Base-by-base conservation (phyloP, 2,888 invertebrate species). In the Ophion costatus region DNA sequence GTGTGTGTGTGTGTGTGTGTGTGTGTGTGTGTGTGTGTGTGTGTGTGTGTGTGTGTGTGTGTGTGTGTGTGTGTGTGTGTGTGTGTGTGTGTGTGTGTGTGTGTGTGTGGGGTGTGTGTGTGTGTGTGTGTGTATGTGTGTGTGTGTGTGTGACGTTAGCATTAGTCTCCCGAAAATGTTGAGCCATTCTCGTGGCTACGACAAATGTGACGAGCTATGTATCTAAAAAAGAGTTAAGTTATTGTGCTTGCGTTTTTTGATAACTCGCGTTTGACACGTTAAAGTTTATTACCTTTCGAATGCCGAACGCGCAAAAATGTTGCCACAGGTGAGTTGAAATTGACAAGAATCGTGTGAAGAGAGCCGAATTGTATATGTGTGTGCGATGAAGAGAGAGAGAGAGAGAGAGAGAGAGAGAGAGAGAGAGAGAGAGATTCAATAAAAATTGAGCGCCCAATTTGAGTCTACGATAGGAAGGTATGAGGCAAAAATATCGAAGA, bases 301-400 rank as follows among this genome's bases (percentile, higher is more conserved):
- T 51, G 51, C 6, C 20, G 61, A 64, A 51, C 29, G 5, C 29
- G n/a, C 17, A 20, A 45, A 69, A n/a, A 29, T 73, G 29, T 77
- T 71, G 57, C 51, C 71, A 77, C 82, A 77, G 76, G 17, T 82
- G 77, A 67, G 17, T 66, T 29, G 17, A n/a, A 73, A 73, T 82
- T 67, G 51, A 71, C 56, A 7, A 57, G 2, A 42, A 74, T 57
- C 38, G 29, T 1, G 56, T 22, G 38, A 24, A 0, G 38, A 5
- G 38, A 7, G 38, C 9, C 9, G 7, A 38, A 38, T 9, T 38
- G 38, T 38, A 38, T 38, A 38, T 7, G 9, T 38, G 38, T 38
- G 7, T 6, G 38, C 38, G 38, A 38, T 38, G 38, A 7, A 38
- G 38, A 38, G 38, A 38, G 38, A 3, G 38, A 38, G 38, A 0